Evolutionary conservation across 2,113 vertebrate species (phyloP).

Genomic region (Rissa tridactyla): DNA sequence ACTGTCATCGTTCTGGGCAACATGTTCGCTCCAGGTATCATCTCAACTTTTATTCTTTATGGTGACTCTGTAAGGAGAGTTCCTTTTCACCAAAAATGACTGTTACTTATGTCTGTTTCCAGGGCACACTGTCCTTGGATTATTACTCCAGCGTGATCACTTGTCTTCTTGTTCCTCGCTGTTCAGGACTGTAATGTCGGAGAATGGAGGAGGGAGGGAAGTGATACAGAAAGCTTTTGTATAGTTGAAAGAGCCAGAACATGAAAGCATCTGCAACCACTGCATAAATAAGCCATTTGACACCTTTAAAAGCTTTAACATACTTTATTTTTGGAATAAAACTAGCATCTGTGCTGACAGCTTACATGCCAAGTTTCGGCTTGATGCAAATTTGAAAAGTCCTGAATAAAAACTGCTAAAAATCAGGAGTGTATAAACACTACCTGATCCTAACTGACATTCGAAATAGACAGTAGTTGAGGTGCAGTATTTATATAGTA

Average conservation of each 20-base stretch:
- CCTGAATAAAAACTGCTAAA: conserved; percentile 43
- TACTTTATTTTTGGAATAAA: conserved; percentile 45
- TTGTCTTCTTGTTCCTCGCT: not conserved
- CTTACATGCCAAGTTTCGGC: conserved; percentile 29
- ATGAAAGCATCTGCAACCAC: conserved; percentile 23
- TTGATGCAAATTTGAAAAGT: conserved; percentile 33
- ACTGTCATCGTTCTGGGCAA: not conserved
- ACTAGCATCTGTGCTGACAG: conserved; percentile 38
- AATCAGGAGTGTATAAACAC: not conserved
- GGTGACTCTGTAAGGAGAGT: not conserved
- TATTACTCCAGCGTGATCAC: not conserved
- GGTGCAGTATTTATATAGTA: conserved; percentile 26
- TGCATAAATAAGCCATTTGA: conserved; percentile 47
- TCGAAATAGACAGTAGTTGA: conserved; percentile 11
- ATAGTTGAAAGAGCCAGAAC: not conserved
- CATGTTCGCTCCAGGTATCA: not conserved
- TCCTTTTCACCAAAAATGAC: not conserved
- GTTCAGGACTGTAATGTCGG: not conserved
- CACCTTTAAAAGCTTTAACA: conserved; percentile 30
- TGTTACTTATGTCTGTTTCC: not conserved
- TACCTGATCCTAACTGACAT: conserved; percentile 48
- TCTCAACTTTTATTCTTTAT: not conserved
- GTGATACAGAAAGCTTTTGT: not conserved
- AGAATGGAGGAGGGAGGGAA: not conserved
- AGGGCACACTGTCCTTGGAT: not conserved